These are phyloP conservation scores for Drosophila fungiperda DNA, from an alignment of 2,888 invertebrate species.

Conservation along the genomic window DNA sequence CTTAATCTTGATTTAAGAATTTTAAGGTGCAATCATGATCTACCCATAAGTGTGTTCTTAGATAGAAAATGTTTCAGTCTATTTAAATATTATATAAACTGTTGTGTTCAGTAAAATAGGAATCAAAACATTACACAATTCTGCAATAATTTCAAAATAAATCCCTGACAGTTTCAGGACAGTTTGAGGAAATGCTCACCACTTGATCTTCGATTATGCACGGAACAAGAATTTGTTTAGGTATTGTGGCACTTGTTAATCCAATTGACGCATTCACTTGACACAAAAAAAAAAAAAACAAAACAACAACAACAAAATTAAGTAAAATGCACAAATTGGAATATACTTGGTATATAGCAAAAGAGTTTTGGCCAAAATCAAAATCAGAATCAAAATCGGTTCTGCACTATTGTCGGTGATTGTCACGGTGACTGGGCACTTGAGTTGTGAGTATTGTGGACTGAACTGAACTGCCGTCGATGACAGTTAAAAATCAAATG, in stretches of 20 bases:
- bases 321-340: not conserved
- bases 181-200: conserved; percentile 3
- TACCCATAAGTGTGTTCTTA: not conserved
- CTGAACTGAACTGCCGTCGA: conserved; percentile 74
- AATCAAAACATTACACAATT: not conserved
- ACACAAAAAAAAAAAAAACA: conserved; percentile 10
- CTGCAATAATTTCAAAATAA: not conserved
- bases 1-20: not conserved
- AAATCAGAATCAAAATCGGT: conserved; percentile 3
- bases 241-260: conserved; percentile 6
- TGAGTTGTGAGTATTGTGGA: conserved; percentile 12
- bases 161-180: not conserved
- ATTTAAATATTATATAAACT: not conserved
- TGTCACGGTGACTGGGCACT: conserved; percentile 3
- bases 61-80: not conserved
- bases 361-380: not conserved
- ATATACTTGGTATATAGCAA: not conserved
- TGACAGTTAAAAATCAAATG: conserved; percentile 86
- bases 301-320: not conserved
- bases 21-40: not conserved
- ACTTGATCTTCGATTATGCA: conserved; percentile 16
- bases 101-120: not conserved
- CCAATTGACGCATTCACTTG: conserved; percentile 22
- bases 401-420: conserved; percentile 6
- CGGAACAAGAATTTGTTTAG: not conserved